Evolutionary conservation across 2,888 invertebrate species (phyloP), one percentile per base, ranked within the genome.

Genomic region (Thecophora atra): DNA sequence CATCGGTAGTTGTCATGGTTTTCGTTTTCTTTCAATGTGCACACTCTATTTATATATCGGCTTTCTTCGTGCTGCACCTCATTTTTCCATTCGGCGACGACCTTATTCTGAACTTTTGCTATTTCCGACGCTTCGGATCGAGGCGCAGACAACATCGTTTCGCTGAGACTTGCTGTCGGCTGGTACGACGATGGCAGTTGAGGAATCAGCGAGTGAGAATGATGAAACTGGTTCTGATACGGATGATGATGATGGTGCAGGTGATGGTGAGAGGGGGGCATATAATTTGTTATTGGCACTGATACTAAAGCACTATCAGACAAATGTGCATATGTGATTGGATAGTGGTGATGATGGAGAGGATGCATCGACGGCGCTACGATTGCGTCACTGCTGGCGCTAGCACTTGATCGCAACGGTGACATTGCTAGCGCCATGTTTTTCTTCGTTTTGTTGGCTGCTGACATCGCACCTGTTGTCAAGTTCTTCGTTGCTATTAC

Each of bases 401-500:
- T 74, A 30, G 78, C 76, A 73, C 78, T 75, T 65, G 79, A 76
- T 63, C 78, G 76, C 73, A 80, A 74, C 70, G 79, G 77, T 63
- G 78, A 78, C 11, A 73, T 28, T 52, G 63, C 62, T 65, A 73
- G 15, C 52, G 75, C 56, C 63, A 75, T 71, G 54, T 62, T 73
- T 37, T 37, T 37, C 11, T 37, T 37, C 11, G 76, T 62, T 51
- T 73, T 70, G 63, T 47, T 76, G 65, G 72, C 72, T 44, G 72
- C 70, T 19, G 75, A 66, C 51, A 75, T 77, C 66, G 78, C 77
- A 73, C 77, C 78, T 54, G 81, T 81, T 0, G 79, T 78, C 52
- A 82, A 77, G 68, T 82, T 79, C 24, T 76, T 76, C 47, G 80
- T 77, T 26, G 78, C 75, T 71, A 81, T 77, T 64, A 78, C 77